Conservation (phyloP, 1,140 invertebrate genomes). For the Heliconius melpomene region DNA sequence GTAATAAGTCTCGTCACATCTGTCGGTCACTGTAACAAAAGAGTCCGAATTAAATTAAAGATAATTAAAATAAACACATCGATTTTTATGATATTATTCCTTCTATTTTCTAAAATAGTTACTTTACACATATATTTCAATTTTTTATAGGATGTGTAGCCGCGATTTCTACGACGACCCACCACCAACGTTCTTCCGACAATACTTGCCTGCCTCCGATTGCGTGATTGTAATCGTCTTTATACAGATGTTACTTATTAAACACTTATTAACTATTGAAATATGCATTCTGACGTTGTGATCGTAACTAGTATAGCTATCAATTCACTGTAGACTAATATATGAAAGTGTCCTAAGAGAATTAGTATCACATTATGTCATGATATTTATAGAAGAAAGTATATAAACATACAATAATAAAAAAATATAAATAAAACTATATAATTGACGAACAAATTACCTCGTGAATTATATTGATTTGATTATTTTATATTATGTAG, state of each 20-base stretch:
- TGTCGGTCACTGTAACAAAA: conserved; percentile 36
- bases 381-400: conserved; percentile 1
- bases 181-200: conserved; percentile 34
- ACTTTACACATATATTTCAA: background rate
- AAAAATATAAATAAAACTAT: background rate
- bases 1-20: conserved; percentile 25
- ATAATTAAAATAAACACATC: background rate
- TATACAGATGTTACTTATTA: background rate
- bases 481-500: background rate
- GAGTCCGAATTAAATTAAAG: background rate
- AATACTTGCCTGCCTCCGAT: conserved; percentile 20
- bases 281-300: background rate
- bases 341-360: conserved; percentile 29
- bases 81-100: background rate
- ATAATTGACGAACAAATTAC: background rate
- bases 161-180: conserved; percentile 39
- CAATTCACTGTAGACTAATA: conserved; percentile 13
- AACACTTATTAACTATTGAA: background rate
- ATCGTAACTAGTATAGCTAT: background rate
- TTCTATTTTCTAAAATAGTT: background rate
- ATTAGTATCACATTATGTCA: conserved; percentile 12
- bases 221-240: background rate
- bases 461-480: background rate
- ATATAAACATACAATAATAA: background rate
- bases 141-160: conserved; percentile 24